These are phyloP conservation scores for Cebus imitator DNA, from an alignment of 2,113 vertebrate genomes.

Conservation along the genomic window DNA sequence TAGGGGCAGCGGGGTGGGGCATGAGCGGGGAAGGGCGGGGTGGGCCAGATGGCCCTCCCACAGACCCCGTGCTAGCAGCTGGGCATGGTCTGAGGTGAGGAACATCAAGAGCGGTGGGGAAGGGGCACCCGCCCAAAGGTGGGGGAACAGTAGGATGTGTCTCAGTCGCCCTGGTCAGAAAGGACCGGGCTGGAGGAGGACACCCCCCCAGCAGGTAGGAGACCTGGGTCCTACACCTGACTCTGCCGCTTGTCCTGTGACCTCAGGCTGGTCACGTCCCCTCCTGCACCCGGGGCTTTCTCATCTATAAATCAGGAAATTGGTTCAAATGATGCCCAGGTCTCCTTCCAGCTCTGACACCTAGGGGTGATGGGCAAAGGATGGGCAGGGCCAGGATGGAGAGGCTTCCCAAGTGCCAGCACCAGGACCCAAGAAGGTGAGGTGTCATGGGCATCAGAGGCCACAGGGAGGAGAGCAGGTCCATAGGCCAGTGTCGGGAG, in stretches of 20 bases:
- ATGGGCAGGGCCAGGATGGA: neutral
- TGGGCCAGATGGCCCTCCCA: neutral
- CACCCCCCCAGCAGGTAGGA: neutral
- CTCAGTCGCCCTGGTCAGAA: neutral
- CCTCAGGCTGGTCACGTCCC: neutral
- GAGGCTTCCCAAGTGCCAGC: neutral
- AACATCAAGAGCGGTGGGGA: neutral
- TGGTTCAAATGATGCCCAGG: neutral
- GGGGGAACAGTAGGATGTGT: neutral
- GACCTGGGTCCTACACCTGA: neutral
- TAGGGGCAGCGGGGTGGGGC: neutral
- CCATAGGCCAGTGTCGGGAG: neutral
- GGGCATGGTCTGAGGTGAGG: neutral
- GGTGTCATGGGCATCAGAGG: neutral
- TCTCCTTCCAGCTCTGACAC: neutral
- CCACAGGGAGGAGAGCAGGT: neutral
- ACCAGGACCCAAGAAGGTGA: fast-evolving
- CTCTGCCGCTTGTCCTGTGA: neutral
- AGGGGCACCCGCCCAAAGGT: neutral
- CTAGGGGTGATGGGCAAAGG: fast-evolving
- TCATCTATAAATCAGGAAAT: slow-evolving; percentile 33
- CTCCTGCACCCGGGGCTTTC: neutral
- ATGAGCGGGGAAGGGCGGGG: neutral
- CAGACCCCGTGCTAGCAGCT: neutral
- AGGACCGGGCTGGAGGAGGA: neutral